A percentile compares a stretch with the other conserved stretches of the same genome.
These are phyloP conservation scores for Noctua janthe DNA, from an alignment of 2,888 invertebrate species.

Conservation along the genomic window DNA sequence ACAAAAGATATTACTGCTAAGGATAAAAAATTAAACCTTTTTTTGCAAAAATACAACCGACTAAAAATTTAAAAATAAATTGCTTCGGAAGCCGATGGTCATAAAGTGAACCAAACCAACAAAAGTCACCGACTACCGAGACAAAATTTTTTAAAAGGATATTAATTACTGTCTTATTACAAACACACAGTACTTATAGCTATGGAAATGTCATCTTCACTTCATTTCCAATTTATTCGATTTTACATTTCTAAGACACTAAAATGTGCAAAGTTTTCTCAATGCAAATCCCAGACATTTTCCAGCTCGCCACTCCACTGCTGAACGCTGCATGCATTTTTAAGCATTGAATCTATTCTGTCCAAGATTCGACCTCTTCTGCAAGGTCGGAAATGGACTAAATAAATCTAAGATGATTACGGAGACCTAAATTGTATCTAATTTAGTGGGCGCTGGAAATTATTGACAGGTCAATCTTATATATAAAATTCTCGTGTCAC, in stretches of 20 bases:
- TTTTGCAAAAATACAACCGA: too few relatives aligned
- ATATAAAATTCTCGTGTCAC: too few relatives aligned
- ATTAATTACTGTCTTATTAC: too few relatives aligned
- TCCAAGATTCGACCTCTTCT: conserved; percentile 8
- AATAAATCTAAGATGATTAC: not conserved
- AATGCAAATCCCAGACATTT: conserved; percentile 17
- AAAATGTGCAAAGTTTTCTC: conserved; percentile 17
- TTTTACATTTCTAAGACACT: not conserved
- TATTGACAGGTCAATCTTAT: too few relatives aligned
- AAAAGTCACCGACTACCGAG: too few relatives aligned
- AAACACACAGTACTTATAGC: not conserved
- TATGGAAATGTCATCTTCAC: not conserved
- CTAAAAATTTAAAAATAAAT: too few relatives aligned
- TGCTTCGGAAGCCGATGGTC: too few relatives aligned
- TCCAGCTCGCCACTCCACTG: conserved; percentile 16
- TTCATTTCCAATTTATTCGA: not conserved
- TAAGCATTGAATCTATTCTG: conserved; percentile 36
- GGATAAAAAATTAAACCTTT: too few relatives aligned
- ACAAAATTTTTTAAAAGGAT: too few relatives aligned
- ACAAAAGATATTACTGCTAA: too few relatives aligned
- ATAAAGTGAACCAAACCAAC: too few relatives aligned
- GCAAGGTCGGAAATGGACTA: not conserved
- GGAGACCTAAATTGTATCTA: not conserved
- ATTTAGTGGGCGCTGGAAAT: not conserved
- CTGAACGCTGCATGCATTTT: conserved; percentile 48